Percentiles rank a stretch among this genome's conserved stretches.
These are phyloP conservation scores for Glaucopsyche alexis DNA, from an alignment of 2,888 invertebrate species.

Conservation along the genomic window DNA sequence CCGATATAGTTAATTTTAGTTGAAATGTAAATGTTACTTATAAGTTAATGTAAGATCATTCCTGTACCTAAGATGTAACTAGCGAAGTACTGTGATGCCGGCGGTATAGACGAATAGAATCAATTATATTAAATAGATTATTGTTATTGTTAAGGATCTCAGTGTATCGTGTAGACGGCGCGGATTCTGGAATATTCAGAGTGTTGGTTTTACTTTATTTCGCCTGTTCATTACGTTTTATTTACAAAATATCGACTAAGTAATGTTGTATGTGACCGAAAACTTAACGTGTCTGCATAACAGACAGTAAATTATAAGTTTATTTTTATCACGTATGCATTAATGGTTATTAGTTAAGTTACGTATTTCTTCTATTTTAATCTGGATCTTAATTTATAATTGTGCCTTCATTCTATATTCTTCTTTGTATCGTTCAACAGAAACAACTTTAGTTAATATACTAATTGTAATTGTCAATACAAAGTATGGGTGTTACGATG, in stretches of 20 bases:
- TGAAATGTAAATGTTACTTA: conserved; percentile 68
- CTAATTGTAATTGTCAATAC: too few species aligned
- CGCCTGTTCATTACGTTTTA: conserved; percentile 33
- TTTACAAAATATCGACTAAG: conserved; percentile 15
- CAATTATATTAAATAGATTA: conserved; percentile 74
- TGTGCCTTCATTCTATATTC: too few species aligned
- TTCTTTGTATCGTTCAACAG: too few species aligned
- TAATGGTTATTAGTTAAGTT: too few species aligned
- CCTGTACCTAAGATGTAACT: conserved; percentile 76
- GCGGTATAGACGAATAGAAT: conserved; percentile 76
- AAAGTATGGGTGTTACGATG: background rate
- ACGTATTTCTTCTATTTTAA: too few species aligned
- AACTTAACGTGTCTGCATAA: background rate
- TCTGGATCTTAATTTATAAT: too few species aligned
- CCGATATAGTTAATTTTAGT: conserved; percentile 62
- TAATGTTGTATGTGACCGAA: background rate
- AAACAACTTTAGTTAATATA: too few species aligned
- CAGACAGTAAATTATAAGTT: background rate
- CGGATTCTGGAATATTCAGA: conserved; percentile 69
- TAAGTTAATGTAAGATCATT: conserved; percentile 72
- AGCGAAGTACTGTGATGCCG: conserved; percentile 78
- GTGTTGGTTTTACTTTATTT: conserved; percentile 59
- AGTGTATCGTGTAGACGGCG: conserved; percentile 70
- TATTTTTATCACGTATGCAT: background rate
- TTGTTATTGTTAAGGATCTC: conserved; percentile 80